phyloP scores from a whole-genome alignment of 2,888 invertebrate genomes.

The Campoplex nolae region DNA sequence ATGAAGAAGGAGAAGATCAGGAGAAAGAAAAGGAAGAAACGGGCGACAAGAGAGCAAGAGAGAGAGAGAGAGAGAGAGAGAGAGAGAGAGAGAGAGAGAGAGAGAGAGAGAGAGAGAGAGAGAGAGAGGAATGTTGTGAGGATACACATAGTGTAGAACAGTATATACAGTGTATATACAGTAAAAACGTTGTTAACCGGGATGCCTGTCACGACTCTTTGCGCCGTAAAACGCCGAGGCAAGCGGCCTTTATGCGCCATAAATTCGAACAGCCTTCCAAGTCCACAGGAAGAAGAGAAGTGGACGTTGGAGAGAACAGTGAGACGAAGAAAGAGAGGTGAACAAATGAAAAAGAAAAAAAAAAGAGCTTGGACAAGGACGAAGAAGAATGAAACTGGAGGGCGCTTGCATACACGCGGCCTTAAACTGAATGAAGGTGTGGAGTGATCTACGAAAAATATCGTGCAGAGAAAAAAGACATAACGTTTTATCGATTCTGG shows the following conservation, averaged over 20 bases:
- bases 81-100: not conserved
- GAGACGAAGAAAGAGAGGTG: constrained; percentile 15
- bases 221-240: constrained; percentile 75
- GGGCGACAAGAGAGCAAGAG: not conserved
- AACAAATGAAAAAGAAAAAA: constrained; percentile 16
- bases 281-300: constrained; percentile 59
- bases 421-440: constrained; percentile 22
- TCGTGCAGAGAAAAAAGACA: constrained; percentile 14
- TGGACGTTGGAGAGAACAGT: constrained; percentile 23
- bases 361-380: constrained; percentile 42
- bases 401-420: constrained; percentile 12
- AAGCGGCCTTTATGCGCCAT: constrained; percentile 81
- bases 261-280: constrained; percentile 80
- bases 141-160: constrained; percentile 37
- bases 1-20: constrained; percentile 20
- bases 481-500: constrained; percentile 15
- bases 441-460: not conserved
- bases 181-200: constrained; percentile 67
- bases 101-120: constrained; percentile 8
- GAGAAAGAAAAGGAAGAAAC: constrained; percentile 7
- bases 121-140: constrained; percentile 31
- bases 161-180: constrained; percentile 49
- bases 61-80: constrained; percentile 6
- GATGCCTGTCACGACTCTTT: constrained; percentile 76
- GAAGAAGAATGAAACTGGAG: constrained; percentile 35